A percentile compares a stretch with the other conserved stretches of the same genome.
phyloP scores from a whole-genome alignment of 2,888 invertebrate species.

The Oscheius onirici region DNA sequence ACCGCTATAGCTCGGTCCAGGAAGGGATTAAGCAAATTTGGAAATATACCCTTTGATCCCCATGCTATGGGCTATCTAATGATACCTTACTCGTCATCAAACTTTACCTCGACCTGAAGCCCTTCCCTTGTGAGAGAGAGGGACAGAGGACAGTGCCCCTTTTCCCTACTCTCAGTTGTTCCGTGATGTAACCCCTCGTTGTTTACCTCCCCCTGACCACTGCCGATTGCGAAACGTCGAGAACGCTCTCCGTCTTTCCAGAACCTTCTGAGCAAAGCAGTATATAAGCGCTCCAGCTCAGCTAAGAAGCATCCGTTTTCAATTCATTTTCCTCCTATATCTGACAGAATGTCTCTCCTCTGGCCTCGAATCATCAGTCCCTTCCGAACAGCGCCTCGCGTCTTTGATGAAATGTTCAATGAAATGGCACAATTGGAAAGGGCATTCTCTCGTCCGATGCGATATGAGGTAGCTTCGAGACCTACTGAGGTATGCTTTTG shows the following conservation, averaged over 20 bases:
- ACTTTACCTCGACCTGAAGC: no score
- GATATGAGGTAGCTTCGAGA: background rate
- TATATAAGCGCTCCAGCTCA: background rate
- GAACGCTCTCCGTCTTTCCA: background rate
- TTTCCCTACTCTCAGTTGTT: no score
- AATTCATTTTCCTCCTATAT: background rate
- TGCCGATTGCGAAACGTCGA: slow-evolving; percentile 18
- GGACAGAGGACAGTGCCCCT: no score
- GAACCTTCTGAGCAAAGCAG: background rate
- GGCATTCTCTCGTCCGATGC: background rate
- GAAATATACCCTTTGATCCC: no score
- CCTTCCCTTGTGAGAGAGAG: no score
- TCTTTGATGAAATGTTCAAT: slow-evolving; percentile 22
- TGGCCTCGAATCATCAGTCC: slow-evolving; percentile 10
- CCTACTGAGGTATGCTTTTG: background rate
- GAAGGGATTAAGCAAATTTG: no score
- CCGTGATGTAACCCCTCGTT: no score
- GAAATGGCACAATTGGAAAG: slow-evolving; percentile 20
- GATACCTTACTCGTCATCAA: no score
- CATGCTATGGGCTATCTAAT: no score
- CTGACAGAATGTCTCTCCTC: slow-evolving; percentile 20
- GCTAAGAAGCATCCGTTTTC: background rate
- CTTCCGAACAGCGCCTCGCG: slow-evolving; percentile 5
- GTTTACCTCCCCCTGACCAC: no score
- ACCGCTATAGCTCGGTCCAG: no score